A percentile compares a stretch with the other conserved stretches of the same genome.
Conservation (phyloP, 2,113 vertebrate genomes). For the Prunella fulvescens region DNA sequence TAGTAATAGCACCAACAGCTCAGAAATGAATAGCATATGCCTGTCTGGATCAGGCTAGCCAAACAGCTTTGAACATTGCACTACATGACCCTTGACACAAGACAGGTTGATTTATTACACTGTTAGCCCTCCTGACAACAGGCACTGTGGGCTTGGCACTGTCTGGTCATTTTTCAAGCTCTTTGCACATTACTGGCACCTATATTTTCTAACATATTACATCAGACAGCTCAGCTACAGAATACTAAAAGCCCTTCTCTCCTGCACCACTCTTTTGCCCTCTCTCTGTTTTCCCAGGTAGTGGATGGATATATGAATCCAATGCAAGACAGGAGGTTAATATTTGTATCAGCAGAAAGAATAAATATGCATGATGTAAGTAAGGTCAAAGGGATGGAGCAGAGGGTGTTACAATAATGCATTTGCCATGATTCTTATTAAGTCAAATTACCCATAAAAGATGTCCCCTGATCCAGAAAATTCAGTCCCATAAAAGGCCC, state of each 20-base stretch:
- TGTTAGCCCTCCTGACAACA: slow-evolving; percentile 45
- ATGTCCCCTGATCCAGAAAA: background rate
- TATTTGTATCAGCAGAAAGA: background rate
- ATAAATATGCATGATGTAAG: background rate
- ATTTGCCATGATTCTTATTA: background rate
- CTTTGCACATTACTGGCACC: slow-evolving; percentile 46
- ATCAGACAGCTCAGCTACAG: background rate
- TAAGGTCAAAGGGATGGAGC: background rate
- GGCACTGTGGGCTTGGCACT: background rate
- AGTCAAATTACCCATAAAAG: background rate
- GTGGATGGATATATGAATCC: background rate
- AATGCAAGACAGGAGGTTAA: background rate
- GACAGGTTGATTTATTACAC: slow-evolving; percentile 72
- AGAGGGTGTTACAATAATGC: background rate
- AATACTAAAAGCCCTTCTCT: slow-evolving; percentile 49
- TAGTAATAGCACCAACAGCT: background rate
- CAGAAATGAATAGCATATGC: background rate
- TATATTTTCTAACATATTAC: slow-evolving; percentile 24
- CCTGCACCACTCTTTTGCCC: background rate
- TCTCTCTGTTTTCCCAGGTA: background rate
- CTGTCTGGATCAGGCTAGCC: slow-evolving; percentile 41
- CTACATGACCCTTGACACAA: slow-evolving; percentile 56
- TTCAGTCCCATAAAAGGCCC: background rate
- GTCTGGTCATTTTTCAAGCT: slow-evolving; percentile 72
- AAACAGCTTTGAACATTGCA: slow-evolving; percentile 26